Percentiles rank a stretch among this genome's conserved stretches.
Conservation (phyloP, 1,140 invertebrate genomes). For the Oscheius sp. region DNA sequence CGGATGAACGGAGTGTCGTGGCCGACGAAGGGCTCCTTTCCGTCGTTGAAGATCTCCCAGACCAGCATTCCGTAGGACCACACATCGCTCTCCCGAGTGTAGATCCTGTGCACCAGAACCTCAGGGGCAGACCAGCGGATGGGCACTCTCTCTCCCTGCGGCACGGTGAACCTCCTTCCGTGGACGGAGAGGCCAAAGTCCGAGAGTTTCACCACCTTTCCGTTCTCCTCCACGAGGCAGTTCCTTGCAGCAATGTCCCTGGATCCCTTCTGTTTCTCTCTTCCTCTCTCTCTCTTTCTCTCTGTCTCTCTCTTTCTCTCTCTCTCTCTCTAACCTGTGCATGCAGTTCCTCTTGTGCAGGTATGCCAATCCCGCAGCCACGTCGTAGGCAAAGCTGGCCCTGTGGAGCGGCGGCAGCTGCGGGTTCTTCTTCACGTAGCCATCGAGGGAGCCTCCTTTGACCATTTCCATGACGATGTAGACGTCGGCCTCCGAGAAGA, state of each 20-base stretch:
- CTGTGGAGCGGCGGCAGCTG: conserved; percentile 5
- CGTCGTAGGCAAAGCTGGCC: conserved; percentile 32
- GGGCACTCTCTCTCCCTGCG: conserved; percentile 30
- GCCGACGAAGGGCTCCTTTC: too few relatives aligned
- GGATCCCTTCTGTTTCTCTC: too few relatives aligned
- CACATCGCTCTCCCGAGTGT: conserved; percentile 39
- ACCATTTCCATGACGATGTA: conserved; percentile 50
- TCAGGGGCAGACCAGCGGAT: conserved; percentile 48
- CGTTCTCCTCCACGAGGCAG: too few relatives aligned
- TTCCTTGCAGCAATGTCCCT: conserved; percentile 90
- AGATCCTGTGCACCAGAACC: conserved; percentile 16
- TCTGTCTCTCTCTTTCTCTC: too few relatives aligned
- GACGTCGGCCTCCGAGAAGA: conserved; percentile 41
- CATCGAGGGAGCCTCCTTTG: conserved; percentile 40
- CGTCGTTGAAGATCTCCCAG: too few relatives aligned
- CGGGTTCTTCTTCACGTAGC: conserved; percentile 35
- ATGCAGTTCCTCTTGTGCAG: conserved; percentile 93
- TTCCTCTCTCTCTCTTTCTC: too few relatives aligned
- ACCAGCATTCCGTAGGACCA: too few relatives aligned
- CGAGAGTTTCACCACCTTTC: conserved; percentile 38
- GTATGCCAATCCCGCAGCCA: conserved; percentile 78
- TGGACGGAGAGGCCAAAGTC: conserved; percentile 45
- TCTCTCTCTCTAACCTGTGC: too few relatives aligned
- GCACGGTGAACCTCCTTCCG: conserved; percentile 35
- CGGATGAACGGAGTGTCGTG: too few relatives aligned